phyloP scores from a whole-genome alignment of 2,888 invertebrate genomes.

The Lasioglossum morio region DNA sequence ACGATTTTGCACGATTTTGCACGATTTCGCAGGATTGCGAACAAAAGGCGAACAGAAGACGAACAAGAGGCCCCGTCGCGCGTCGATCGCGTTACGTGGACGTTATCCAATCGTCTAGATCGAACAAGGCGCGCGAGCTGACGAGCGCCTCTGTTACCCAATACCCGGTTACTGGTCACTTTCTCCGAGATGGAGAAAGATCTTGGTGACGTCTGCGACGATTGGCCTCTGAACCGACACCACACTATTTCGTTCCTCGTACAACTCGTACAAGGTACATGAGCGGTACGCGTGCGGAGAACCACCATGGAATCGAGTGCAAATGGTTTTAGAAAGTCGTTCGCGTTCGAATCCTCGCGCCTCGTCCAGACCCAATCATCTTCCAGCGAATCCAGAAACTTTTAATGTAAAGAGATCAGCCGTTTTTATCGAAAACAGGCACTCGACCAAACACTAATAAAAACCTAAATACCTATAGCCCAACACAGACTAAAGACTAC shows the following conservation, averaged over 20 bases:
- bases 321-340: constrained; percentile 70
- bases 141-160: constrained; percentile 37
- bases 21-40: constrained; percentile 14
- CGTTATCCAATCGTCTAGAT: constrained; percentile 56
- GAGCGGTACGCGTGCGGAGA: constrained; percentile 33
- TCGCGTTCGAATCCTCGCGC: constrained; percentile 39
- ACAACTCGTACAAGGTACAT: background rate
- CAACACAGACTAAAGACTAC: too few species aligned
- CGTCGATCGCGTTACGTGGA: constrained; percentile 55
- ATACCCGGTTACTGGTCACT: constrained; percentile 39
- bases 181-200: constrained; percentile 51
- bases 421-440: background rate
- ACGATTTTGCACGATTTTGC: too few species aligned
- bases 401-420: background rate
- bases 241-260: background rate
- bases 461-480: background rate
- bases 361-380: constrained; percentile 47
- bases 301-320: constrained; percentile 54
- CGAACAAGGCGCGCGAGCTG: constrained; percentile 37
- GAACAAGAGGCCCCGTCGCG: constrained; percentile 1
- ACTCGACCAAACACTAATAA: background rate
- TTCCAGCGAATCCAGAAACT: constrained; percentile 2
- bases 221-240: constrained; percentile 1
- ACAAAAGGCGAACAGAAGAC: constrained; percentile 5
- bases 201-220: constrained; percentile 13